A percentile compares a stretch with the other conserved stretches of the same genome.
Evolutionary conservation across 2,113 vertebrate species (phyloP).

Genomic region (Pithys albifrons): DNA sequence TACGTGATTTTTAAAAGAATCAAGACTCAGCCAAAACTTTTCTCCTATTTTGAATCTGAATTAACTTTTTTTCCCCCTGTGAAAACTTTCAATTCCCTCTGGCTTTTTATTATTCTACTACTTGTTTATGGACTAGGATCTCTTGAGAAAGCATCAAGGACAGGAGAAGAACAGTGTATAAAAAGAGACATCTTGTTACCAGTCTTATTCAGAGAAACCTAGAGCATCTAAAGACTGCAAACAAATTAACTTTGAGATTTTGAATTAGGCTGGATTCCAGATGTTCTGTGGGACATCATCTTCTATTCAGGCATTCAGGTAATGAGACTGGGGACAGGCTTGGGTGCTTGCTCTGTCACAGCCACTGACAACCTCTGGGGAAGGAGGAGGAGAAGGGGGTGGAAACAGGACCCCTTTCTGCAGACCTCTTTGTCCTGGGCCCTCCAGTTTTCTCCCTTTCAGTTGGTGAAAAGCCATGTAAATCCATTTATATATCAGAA

Average conservation of each 20-base stretch:
- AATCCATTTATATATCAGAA: neutral
- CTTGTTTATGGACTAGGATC: neutral
- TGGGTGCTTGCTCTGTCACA: neutral
- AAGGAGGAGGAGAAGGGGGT: rapidly evolving
- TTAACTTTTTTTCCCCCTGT: neutral
- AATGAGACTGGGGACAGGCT: neutral
- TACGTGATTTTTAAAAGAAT: neutral
- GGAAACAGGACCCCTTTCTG: neutral
- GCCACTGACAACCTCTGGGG: neutral
- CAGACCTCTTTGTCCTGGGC: neutral
- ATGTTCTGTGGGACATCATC: rapidly evolving
- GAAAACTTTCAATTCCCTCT: neutral
- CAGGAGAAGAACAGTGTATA: neutral
- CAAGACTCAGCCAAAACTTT: neutral
- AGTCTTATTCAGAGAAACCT: neutral
- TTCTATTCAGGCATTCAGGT: neutral
- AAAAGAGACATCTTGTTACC: neutral
- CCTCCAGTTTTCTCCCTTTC: neutral
- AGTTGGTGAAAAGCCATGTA: neutral
- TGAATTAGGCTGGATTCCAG: neutral
- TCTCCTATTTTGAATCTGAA: neutral
- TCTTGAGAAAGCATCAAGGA: neutral
- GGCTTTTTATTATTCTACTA: neutral
- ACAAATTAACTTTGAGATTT: neutral
- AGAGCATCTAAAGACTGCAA: neutral